Conservation (phyloP, 1,140 invertebrate genomes). For the Schlechtendalia chinensis region DNA sequence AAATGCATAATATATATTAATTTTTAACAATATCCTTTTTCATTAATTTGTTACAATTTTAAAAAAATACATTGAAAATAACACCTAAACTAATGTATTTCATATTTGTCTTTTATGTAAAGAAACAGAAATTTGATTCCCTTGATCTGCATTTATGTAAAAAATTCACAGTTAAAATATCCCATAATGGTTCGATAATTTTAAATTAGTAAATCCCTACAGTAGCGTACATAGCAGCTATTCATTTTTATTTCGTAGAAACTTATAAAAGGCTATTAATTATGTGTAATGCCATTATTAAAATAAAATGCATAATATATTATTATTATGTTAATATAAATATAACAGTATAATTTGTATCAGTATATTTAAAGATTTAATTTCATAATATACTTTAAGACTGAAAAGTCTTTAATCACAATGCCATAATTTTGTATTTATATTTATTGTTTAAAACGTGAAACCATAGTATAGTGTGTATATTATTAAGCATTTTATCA, state of each 20-base stretch:
- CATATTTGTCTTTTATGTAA: no score
- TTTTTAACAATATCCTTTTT: no score
- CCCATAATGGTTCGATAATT: constrained; percentile 27
- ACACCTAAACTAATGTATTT: no score
- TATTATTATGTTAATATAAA: neutral
- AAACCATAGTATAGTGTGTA: neutral
- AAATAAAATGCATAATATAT: neutral
- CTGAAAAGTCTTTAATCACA: neutral
- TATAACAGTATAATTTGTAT: neutral
- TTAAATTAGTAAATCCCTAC: constrained; percentile 27
- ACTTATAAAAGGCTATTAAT: constrained; percentile 1
- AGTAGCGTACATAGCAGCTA: neutral
- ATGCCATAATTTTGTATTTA: neutral
- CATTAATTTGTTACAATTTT: no score
- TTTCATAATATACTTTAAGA: neutral
- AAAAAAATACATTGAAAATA: no score
- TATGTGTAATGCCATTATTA: constrained; percentile 5
- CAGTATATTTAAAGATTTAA: neutral
- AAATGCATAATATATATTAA: no score
- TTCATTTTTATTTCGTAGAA: constrained; percentile 18
- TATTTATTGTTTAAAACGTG: neutral
- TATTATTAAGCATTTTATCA: neutral
- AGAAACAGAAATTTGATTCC: neutral
- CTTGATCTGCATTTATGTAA: neutral
- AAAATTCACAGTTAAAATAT: neutral